These are phyloP conservation scores for Sapayoa aenigma DNA, from an alignment of 2,113 vertebrate genomes.

Conservation along the genomic window DNA sequence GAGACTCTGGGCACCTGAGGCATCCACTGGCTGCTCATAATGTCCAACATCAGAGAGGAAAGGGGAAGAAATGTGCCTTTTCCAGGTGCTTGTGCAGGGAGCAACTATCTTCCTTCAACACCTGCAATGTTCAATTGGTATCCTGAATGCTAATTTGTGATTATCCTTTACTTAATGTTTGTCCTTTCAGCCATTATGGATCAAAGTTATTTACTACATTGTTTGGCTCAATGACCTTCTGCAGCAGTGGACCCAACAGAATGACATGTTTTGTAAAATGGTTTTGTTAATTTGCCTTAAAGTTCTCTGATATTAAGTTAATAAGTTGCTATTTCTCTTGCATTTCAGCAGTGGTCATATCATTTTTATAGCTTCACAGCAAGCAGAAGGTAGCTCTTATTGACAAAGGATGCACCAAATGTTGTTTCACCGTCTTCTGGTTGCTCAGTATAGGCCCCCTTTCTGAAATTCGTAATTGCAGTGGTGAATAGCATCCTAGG, in stretches of 20 bases:
- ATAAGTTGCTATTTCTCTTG: not conserved
- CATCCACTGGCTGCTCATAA: rapidly evolving
- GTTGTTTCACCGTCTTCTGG: not conserved
- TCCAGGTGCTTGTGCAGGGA: not conserved
- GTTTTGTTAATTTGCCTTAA: not conserved
- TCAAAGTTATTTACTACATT: not conserved
- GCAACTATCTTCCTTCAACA: not conserved
- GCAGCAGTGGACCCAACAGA: not conserved
- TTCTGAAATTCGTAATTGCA: not conserved
- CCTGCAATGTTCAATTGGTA: not conserved
- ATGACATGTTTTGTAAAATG: not conserved
- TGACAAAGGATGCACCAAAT: not conserved
- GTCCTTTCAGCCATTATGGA: not conserved
- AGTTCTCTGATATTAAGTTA: not conserved
- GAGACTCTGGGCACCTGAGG: not conserved
- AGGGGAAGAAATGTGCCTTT: not conserved
- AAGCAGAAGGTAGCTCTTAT: not conserved
- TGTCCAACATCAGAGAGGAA: rapidly evolving
- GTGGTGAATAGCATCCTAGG: not conserved
- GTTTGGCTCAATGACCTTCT: not conserved
- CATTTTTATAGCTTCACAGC: not conserved
- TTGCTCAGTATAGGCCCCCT: not conserved
- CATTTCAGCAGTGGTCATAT: not conserved
- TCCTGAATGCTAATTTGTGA: slow-evolving; percentile 13
- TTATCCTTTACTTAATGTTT: slow-evolving; percentile 3